phyloP scores from a whole-genome alignment of 2,113 vertebrate genomes.

The Pagrus major region DNA sequence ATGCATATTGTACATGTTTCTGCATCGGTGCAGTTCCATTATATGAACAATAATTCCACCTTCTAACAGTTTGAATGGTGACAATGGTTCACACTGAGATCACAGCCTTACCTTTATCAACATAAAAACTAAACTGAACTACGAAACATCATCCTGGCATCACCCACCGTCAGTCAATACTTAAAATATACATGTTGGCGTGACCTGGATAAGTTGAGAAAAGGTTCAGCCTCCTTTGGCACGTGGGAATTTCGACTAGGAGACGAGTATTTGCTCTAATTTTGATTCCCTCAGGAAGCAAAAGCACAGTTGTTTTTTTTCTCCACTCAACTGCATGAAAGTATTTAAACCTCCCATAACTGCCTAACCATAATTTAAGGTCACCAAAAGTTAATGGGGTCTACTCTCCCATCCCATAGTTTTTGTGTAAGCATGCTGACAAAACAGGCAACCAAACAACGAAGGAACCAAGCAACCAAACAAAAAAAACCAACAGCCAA shows the following conservation, averaged over 20 bases:
- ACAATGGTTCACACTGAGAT: neutral
- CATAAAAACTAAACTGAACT: neutral
- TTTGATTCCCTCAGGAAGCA: conserved; percentile 1
- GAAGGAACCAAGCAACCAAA: too few relatives aligned
- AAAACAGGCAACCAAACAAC: too few relatives aligned
- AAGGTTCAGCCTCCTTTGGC: neutral
- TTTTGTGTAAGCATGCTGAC: too few relatives aligned
- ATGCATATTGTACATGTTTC: neutral
- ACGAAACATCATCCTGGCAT: conserved; percentile 15
- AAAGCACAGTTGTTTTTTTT: neutral
- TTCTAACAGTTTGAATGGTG: neutral
- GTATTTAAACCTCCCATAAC: too few relatives aligned
- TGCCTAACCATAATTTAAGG: too few relatives aligned
- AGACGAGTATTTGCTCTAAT: neutral
- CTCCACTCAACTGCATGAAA: neutral
- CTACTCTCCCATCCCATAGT: too few relatives aligned
- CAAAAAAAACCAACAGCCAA: too few relatives aligned
- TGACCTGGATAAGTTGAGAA: neutral
- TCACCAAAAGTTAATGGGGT: too few relatives aligned
- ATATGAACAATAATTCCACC: neutral
- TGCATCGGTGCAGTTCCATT: neutral
- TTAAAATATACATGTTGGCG: neutral
- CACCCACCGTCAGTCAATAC: neutral
- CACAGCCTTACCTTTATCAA: neutral
- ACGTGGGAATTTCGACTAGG: neutral